Evolutionary conservation across 1,140 invertebrate species (phyloP).

Genomic region (Reticulitermes speratus): DNA sequence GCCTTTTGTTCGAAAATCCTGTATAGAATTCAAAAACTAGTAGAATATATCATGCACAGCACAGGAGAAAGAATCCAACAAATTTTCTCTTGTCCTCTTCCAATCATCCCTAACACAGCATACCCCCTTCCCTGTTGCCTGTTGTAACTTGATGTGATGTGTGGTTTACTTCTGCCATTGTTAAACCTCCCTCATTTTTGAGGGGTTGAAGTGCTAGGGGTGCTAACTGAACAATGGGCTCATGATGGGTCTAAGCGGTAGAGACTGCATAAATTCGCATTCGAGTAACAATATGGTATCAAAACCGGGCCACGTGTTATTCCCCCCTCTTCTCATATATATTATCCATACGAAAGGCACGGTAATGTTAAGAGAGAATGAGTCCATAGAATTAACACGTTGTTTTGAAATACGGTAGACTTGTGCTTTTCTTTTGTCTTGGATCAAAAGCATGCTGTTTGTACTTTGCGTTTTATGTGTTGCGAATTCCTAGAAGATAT

Average conservation of each 20-base stretch:
- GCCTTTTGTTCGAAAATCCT: not conserved
- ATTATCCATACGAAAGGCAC: not conserved
- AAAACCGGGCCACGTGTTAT: not conserved
- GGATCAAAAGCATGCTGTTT: not conserved
- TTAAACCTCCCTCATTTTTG: not conserved
- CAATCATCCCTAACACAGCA: not conserved
- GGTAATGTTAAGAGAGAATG: not conserved
- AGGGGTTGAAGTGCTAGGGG: not conserved
- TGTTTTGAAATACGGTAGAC: not conserved
- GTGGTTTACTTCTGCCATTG: not conserved
- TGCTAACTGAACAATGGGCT: not conserved
- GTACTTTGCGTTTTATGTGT: not conserved
- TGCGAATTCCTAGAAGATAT: not conserved
- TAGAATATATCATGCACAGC: not conserved
- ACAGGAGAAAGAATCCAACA: not conserved
- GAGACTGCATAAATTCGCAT: not conserved
- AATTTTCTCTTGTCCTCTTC: not conserved
- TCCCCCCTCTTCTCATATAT: not conserved
- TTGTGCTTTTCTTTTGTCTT: not conserved
- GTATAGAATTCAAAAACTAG: not conserved
- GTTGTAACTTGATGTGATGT: not conserved
- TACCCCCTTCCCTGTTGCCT: too few species aligned
- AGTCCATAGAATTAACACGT: not conserved
- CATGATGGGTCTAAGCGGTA: not conserved
- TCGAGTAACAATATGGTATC: not conserved